Percentiles rank a stretch among this genome's conserved stretches.
Evolutionary conservation across 1,140 invertebrate species (phyloP).

Genomic region (Contarinia nasturtii): DNA sequence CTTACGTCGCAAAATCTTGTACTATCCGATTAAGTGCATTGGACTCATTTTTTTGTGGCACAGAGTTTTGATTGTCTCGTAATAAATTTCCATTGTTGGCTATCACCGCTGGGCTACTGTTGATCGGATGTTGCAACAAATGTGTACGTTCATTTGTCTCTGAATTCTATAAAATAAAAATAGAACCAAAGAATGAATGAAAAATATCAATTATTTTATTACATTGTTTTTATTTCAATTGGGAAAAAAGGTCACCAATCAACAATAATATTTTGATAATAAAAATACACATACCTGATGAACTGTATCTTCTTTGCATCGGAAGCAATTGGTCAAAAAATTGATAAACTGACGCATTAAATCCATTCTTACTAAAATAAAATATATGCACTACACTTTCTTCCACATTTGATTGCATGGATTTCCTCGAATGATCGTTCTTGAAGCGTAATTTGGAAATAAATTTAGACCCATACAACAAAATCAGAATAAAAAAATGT

Average conservation of each 20-base stretch:
- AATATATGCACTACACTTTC: too few species aligned
- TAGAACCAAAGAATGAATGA: not conserved
- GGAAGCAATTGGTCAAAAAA: constrained; percentile 17
- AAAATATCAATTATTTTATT: too few species aligned
- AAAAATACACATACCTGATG: constrained; percentile 24
- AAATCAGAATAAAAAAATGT: too few species aligned
- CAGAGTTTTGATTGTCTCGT: constrained; percentile 36
- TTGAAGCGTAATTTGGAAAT: too few species aligned
- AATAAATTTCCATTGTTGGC: constrained; percentile 44
- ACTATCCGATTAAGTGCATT: constrained; percentile 70
- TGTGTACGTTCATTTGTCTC: constrained; percentile 47
- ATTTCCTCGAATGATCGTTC: too few species aligned
- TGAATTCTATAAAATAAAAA: constrained; percentile 26
- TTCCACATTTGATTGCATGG: too few species aligned
- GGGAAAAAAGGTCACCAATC: too few species aligned
- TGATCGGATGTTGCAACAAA: constrained; percentile 44
- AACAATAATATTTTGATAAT: not conserved
- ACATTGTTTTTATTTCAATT: too few species aligned
- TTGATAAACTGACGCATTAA: constrained; percentile 16
- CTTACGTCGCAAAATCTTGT: constrained; percentile 73
- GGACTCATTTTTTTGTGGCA: constrained; percentile 72
- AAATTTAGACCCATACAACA: too few species aligned
- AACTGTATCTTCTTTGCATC: constrained; percentile 28
- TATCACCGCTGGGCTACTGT: constrained; percentile 37
- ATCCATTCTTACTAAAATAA: constrained; percentile 10